A percentile compares a stretch with the other conserved stretches of the same genome.
Conservation (phyloP, 2,888 invertebrate species). For the Strigamia maritima region DNA sequence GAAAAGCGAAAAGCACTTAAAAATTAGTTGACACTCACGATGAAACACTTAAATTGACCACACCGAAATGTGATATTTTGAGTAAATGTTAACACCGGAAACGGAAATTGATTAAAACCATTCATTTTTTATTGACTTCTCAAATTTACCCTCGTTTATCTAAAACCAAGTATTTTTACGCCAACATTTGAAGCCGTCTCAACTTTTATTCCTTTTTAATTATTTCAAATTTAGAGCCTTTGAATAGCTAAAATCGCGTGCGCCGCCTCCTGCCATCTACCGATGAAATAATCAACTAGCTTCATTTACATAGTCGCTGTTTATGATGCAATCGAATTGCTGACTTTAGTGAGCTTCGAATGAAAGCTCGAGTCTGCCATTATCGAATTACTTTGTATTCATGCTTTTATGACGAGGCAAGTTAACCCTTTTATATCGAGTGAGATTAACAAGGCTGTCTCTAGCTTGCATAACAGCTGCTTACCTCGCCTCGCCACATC, state of each 20-base stretch:
- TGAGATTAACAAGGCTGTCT: constrained; percentile 19
- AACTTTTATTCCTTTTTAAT: background rate
- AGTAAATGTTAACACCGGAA: background rate
- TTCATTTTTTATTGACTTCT: background rate
- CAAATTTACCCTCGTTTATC: background rate
- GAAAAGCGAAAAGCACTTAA: no score
- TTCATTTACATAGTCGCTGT: constrained; percentile 21
- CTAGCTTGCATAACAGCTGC: constrained; percentile 5
- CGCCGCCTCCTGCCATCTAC: constrained; percentile 13
- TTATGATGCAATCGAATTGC: constrained; percentile 21
- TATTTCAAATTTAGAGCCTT: background rate
- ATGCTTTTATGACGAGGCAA: constrained; percentile 17
- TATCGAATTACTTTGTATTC: constrained; percentile 28
- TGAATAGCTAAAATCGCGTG: background rate
- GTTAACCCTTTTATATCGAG: constrained; percentile 18
- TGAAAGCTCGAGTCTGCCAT: constrained; percentile 23
- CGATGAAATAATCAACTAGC: constrained; percentile 10
- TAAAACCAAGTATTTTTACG: background rate
- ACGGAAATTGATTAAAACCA: constrained; percentile 2
- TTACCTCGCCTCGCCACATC: background rate
- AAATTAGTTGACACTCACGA: background rate
- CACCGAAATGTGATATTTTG: background rate
- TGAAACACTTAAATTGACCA: background rate
- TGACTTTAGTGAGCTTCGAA: constrained; percentile 18
- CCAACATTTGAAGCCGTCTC: background rate